These are phyloP conservation scores for Sphaerophoria taeniata DNA, from an alignment of 2,888 invertebrate species.

Conservation along the genomic window DNA sequence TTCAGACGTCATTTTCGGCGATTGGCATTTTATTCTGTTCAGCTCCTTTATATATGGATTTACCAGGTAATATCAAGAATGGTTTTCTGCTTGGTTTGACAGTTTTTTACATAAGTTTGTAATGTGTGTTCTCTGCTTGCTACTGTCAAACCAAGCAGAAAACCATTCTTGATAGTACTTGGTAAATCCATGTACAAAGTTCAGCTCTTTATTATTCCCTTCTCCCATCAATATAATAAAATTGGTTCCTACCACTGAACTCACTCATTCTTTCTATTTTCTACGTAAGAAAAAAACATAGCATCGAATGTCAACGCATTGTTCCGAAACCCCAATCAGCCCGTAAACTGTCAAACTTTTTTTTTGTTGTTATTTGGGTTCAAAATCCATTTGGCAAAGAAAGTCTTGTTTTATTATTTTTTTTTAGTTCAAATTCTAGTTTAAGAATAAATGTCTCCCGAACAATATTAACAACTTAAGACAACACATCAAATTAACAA, in stretches of 20 bases:
- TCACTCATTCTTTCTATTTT: slow-evolving; percentile 4
- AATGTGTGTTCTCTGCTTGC: too few relatives aligned
- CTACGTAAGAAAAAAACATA: slow-evolving; percentile 11
- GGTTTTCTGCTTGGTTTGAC: too few relatives aligned
- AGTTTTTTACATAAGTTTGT: too few relatives aligned
- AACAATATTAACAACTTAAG: slow-evolving; percentile 21
- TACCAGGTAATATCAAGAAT: too few relatives aligned
- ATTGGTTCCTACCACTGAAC: slow-evolving; percentile 11
- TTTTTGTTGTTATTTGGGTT: slow-evolving; percentile 58
- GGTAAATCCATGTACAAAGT: too few relatives aligned
- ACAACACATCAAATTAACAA: background rate
- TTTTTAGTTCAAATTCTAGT: background rate
- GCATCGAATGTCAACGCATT: slow-evolving; percentile 37
- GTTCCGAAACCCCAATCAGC: background rate
- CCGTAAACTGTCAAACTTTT: slow-evolving; percentile 54
- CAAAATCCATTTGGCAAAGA: slow-evolving; percentile 31
- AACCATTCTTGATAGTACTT: too few relatives aligned
- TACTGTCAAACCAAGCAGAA: too few relatives aligned
- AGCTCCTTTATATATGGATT: too few relatives aligned
- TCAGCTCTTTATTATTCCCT: too few relatives aligned
- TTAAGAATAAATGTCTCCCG: slow-evolving; percentile 4
- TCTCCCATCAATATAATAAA: too few relatives aligned
- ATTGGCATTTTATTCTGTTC: too few relatives aligned
- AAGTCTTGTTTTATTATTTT: slow-evolving; percentile 7
- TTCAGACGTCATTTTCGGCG: too few relatives aligned